Evolutionary conservation across 2,888 invertebrate species (phyloP).

Genomic region (Monochamus alternatus): DNA sequence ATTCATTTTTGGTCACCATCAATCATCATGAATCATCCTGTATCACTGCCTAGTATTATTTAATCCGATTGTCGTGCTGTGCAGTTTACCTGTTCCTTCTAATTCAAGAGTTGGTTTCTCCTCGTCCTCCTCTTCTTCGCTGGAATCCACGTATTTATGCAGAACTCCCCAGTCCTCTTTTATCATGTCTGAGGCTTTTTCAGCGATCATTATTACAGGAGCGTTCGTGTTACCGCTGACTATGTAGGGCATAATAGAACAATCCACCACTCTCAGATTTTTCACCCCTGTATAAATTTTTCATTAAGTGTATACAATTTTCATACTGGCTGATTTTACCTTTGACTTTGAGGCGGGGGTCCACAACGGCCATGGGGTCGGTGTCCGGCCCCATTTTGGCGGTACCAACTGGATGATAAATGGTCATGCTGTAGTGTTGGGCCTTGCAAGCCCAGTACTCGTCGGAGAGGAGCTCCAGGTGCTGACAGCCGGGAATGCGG

Average conservation of each 20-base stretch:
- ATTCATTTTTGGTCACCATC: no score
- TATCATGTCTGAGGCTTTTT: conserved; percentile 87
- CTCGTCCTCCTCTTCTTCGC: conserved; percentile 39
- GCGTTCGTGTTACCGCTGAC: conserved; percentile 88
- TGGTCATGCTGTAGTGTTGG: conserved; percentile 83
- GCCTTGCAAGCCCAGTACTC: conserved; percentile 86
- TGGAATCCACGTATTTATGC: conserved; percentile 42
- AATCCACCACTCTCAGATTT: conserved; percentile 84
- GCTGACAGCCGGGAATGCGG: conserved; percentile 79
- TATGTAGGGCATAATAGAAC: conserved; percentile 87
- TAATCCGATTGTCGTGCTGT: no score
- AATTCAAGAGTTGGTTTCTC: conserved; percentile 20
- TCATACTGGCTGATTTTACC: conserved; percentile 67
- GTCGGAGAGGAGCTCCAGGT: conserved; percentile 78
- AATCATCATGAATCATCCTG: no score
- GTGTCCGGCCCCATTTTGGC: conserved; percentile 84
- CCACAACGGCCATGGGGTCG: conserved; percentile 79
- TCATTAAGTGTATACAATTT: neutral
- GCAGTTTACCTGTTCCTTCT: neutral
- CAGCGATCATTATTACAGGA: conserved; percentile 88
- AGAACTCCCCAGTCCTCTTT: conserved; percentile 78
- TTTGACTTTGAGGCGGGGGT: conserved; percentile 78
- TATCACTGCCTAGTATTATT: no score
- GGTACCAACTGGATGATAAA: conserved; percentile 88
- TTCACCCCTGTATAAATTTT: conserved; percentile 72